These are phyloP conservation scores for Tylochromis polylepis DNA, from an alignment of 2,113 vertebrate genomes.

Conservation along the genomic window DNA sequence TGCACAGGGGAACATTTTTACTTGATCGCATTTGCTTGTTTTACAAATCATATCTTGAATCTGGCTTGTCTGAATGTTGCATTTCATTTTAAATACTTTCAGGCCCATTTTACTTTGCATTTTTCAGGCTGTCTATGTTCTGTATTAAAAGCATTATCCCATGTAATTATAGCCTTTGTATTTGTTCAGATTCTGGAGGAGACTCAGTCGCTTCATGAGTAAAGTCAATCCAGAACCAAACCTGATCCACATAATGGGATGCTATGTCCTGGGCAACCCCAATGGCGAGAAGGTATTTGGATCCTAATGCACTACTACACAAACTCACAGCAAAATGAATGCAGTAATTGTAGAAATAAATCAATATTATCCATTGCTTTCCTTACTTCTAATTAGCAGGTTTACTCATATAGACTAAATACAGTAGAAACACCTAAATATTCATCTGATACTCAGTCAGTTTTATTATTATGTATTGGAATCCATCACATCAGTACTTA, in stretches of 20 bases:
- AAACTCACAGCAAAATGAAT: neutral
- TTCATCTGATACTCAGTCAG: neutral
- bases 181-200: constrained; percentile 89
- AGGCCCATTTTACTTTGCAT: neutral
- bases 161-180: neutral
- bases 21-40: neutral
- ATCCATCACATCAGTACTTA: neutral
- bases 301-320: neutral
- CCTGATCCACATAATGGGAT: constrained; percentile 95
- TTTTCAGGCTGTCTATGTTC: neutral
- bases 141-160: neutral
- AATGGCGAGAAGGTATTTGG: constrained; percentile 92
- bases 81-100: neutral
- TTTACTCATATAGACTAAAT: neutral
- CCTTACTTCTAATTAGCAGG: neutral
- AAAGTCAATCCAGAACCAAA: constrained; percentile 96
- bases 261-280: constrained; percentile 95
- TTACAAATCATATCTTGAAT: neutral
- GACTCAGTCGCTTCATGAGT: constrained; percentile 93
- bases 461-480: neutral
- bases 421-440: neutral
- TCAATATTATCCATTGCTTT: neutral
- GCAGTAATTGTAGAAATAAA: neutral
- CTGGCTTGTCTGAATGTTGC: neutral
- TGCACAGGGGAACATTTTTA: neutral